Evolutionary conservation across 2,113 vertebrate species (phyloP), one percentile per base, ranked within the genome.

Genomic region (Theristicus caerulescens): DNA sequence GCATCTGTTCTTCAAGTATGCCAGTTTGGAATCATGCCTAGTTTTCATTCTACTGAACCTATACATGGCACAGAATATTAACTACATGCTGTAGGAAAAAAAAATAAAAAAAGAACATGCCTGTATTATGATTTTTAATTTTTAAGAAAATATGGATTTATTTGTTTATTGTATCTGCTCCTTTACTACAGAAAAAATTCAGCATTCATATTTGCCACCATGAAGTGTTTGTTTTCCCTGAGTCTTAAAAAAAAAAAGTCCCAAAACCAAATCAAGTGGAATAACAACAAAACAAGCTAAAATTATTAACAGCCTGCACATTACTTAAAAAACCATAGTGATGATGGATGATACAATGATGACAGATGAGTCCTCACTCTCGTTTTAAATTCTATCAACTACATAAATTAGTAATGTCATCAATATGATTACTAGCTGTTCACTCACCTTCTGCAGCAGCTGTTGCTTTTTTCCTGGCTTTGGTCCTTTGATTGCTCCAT

Each of bases 381-480:
- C 74, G 40, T 94, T 94, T 88, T 94, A 95, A 96, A 88, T 94
- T 86, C 79, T 82, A 76, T 93, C 88, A 95, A 44, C 92, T 79
- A 84, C 73, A 84, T 91, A 94, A 96, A 96, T 94, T 86, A 94
- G 80, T 74, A 93, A 93, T 79, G 90, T 92, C 92, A 96, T 94
- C 79, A 91, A 89, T 96, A 86, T 95, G 77, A 95, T 95, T 93
- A 89, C 86, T 96, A 86, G n/a, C 42, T 86, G 36, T 88, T 92
- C 80, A 44, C 61, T 74, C 80, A 82, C 80, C 51, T 94, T 96
- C 90, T 92, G 80, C 52, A 71, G 70, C 92, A 97, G 80, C 95
- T 96, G 95, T 72, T 92, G 67, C 8, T 59, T 94, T 96, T 92
- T 88, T 84, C 21, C 86, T 95, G 83, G n/a, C 57, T 84, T 79